A percentile compares a stretch with the other conserved stretches of the same genome.
Evolutionary conservation across 1,140 invertebrate species (phyloP).

Genomic region (Colletes latitarsis): DNA sequence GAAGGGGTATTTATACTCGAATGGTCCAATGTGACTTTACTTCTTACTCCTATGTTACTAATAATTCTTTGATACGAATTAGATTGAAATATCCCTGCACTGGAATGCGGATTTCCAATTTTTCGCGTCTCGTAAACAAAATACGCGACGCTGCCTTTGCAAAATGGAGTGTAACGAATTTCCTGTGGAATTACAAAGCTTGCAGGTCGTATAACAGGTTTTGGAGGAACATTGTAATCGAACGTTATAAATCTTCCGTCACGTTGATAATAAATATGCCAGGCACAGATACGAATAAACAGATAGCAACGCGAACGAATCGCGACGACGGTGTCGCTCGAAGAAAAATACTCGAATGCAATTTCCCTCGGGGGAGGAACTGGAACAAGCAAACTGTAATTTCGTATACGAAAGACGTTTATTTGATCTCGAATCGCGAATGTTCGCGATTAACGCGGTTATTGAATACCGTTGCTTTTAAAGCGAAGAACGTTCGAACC

Average conservation of each 20-base stretch:
- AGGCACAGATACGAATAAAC: conserved; percentile 11
- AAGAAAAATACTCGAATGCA: neutral
- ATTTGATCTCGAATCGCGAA: neutral
- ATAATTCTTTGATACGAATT: too few species aligned
- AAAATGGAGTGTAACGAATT: too few species aligned
- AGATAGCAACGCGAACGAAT: conserved; percentile 43
- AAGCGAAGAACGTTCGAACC: neutral
- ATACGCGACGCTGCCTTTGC: neutral
- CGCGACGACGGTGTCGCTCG: neutral
- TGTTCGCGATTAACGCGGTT: neutral
- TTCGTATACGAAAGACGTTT: neutral
- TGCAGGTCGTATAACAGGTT: neutral
- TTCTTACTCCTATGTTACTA: too few species aligned
- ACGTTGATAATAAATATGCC: conserved; percentile 54
- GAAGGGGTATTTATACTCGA: neutral
- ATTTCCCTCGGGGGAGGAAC: too few species aligned
- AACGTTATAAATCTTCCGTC: conserved; percentile 37
- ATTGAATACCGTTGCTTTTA: neutral
- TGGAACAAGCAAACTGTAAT: neutral
- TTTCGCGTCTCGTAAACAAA: neutral
- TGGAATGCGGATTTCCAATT: neutral
- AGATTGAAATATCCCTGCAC: too few species aligned
- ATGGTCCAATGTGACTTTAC: too few species aligned
- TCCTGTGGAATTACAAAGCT: too few species aligned
- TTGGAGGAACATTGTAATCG: conserved; percentile 27